phyloP scores from a whole-genome alignment of 2,888 invertebrate species.

The Petrolisthes manimaculis region DNA sequence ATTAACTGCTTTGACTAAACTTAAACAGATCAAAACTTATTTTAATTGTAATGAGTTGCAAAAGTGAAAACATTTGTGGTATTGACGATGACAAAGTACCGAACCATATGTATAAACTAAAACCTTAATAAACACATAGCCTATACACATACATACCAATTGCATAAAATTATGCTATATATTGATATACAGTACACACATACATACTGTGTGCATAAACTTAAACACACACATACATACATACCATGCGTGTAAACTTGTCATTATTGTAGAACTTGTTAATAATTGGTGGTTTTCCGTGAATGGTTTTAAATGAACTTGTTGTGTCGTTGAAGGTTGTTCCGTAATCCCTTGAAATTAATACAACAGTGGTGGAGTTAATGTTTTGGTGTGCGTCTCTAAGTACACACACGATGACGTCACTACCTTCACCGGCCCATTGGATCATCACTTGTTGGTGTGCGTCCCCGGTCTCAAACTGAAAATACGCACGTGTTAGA shows the following conservation, averaged over 20 bases:
- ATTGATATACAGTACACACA: too few relatives aligned
- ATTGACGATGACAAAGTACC: too few relatives aligned
- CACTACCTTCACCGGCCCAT: slow-evolving; percentile 90
- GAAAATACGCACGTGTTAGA: slow-evolving; percentile 66
- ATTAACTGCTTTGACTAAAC: too few relatives aligned
- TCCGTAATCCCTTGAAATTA: slow-evolving; percentile 90
- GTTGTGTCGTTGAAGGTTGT: slow-evolving; percentile 83
- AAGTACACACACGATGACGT: slow-evolving; percentile 82
- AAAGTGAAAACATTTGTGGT: too few relatives aligned
- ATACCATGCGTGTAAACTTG: slow-evolving; percentile 82
- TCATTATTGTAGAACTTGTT: slow-evolving; percentile 90
- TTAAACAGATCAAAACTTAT: too few relatives aligned
- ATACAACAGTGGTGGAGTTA: slow-evolving; percentile 78
- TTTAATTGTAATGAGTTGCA: too few relatives aligned
- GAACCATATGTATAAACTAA: too few relatives aligned
- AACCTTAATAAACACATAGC: too few relatives aligned
- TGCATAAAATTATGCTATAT: too few relatives aligned
- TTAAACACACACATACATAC: slow-evolving; percentile 69
- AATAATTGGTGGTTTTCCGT: slow-evolving; percentile 78
- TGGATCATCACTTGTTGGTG: slow-evolving; percentile 92
- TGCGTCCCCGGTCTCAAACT: slow-evolving; percentile 85
- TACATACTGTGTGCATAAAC: too few relatives aligned
- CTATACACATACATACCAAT: too few relatives aligned
- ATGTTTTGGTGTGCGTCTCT: slow-evolving; percentile 61
- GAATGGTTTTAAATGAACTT: slow-evolving; percentile 76